Conservation (phyloP, 64 coral and sea anemone genomes). For the Actinia equina region DNA sequence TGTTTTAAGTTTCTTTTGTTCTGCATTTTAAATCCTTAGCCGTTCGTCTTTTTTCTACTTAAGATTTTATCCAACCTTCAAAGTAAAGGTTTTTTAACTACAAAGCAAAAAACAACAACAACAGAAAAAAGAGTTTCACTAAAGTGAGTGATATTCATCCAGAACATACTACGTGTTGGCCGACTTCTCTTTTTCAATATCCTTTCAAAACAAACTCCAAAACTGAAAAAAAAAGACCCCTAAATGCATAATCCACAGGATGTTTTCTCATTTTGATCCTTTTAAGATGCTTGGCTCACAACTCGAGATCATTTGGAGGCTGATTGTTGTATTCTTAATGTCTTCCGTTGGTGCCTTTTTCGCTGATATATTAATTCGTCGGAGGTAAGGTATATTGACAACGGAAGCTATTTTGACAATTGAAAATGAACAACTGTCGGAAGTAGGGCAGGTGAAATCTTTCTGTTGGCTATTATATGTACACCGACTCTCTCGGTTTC, state of each 20-base stretch:
- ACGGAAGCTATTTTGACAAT: slow-evolving; percentile 23
- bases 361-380: slow-evolving; percentile 28
- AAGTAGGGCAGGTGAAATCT: slow-evolving; percentile 20
- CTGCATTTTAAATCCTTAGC: not conserved
- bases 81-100: not conserved
- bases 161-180: not conserved
- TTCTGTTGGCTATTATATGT: slow-evolving; percentile 30
- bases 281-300: slow-evolving; percentile 27
- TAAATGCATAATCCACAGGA: slow-evolving; percentile 29
- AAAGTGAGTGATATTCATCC: not conserved
- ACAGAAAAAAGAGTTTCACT: not conserved
- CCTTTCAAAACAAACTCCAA: not conserved
- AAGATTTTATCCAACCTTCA: not conserved
- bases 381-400: slow-evolving; percentile 32
- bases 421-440: slow-evolving; percentile 20
- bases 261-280: slow-evolving; percentile 27
- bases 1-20: not conserved
- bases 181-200: not conserved
- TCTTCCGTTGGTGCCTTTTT: slow-evolving; percentile 30
- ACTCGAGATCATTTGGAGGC: slow-evolving; percentile 14
- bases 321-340: slow-evolving; percentile 36
- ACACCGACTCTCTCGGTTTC: not conserved
- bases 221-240: not conserved
- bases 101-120: not conserved
- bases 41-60: not conserved